Evolutionary conservation across 2,888 invertebrate genomes (phyloP), one percentile per base, ranked within the genome.

Genomic region (Leptinotarsa juncta): DNA sequence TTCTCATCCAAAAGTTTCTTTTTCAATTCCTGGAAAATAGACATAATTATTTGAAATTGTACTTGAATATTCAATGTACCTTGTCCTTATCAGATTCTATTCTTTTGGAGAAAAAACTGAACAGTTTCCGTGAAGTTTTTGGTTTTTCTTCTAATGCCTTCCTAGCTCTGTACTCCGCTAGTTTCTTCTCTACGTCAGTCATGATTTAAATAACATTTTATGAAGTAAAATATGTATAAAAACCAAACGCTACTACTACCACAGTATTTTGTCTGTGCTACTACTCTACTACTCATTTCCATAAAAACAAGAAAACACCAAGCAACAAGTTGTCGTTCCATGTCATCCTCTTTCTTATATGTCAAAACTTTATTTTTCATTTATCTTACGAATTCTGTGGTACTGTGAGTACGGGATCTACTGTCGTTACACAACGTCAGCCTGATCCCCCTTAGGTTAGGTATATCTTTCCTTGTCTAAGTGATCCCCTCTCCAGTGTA

Each of bases 1-100:
- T 15, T n/a, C n/a, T n/a, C 68, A 18, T 60, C 26, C n/a, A 65
- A 70, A 12, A 75, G 67, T 51, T 69, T 75, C 66, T 75, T 71
- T 32, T 48, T 53, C 18, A 26, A 23, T 32, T 70, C 74, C 77
- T 77, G 23, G 14, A 74, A 76, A 23, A 23, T 12, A 26, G 32
- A n/a, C n/a, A 57, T 32, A 14, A 50, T 23, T 16, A 3, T 32
- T 32, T n/a, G 16, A 32, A 16, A 4, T 48, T 26, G 23, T 20
- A 20, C 1, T n/a, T 65, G 23, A 10, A 23, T 26, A 51, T 23
- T 20, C 23, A 51, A 16, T 15, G 26, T 65, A 71, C 65, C 55
- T 71, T 49, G 5, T 71, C 66, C 26, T 42, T 66, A 26, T 55
- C 53, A 42, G 15, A 42, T 53, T 65, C 15, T 65, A 10, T n/a